Percentiles rank a stretch among this genome's conserved stretches.
Conservation (phyloP, 92 coral and sea anemone species). For the Paramuricea clavata region DNA sequence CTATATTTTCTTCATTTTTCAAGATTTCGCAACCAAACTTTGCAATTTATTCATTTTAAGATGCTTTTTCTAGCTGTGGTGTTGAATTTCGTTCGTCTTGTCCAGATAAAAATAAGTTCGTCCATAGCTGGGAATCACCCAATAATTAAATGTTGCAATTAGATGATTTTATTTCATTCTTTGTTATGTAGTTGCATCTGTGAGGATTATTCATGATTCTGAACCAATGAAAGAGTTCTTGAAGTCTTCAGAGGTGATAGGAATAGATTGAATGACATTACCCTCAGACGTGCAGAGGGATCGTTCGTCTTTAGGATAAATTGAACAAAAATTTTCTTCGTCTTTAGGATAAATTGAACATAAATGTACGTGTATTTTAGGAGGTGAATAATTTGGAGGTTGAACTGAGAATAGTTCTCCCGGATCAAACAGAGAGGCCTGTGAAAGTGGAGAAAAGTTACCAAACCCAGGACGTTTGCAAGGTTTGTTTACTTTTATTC, state of each 20-base stretch:
- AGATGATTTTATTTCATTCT: not conserved
- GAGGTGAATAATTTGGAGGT: conserved; percentile 69
- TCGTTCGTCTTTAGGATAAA: not conserved
- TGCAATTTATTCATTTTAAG: no score
- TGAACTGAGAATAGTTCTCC: conserved; percentile 81
- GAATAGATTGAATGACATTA: not conserved
- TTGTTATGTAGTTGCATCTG: conserved; percentile 77
- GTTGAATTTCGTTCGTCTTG: no score
- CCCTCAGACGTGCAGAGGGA: no score
- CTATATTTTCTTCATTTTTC: no score
- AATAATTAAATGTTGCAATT: not conserved
- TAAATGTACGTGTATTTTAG: no score
- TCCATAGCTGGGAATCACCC: no score
- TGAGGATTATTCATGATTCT: conserved; percentile 88
- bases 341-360: no score
- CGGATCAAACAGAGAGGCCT: conserved; percentile 84
- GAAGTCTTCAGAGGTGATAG: conserved; percentile 58
- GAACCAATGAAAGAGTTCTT: conserved; percentile 86
- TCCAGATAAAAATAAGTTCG: no score
- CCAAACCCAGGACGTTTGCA: conserved; percentile 81
- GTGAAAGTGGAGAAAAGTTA: conserved; percentile 82
- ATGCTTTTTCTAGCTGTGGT: no score
- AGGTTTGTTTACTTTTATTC: conserved; percentile 63
- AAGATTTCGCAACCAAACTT: no score
- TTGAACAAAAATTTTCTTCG: no score